phyloP scores from a whole-genome alignment of 2,797 vertebrate genomes.

The Chloroceryle amazona region DNA sequence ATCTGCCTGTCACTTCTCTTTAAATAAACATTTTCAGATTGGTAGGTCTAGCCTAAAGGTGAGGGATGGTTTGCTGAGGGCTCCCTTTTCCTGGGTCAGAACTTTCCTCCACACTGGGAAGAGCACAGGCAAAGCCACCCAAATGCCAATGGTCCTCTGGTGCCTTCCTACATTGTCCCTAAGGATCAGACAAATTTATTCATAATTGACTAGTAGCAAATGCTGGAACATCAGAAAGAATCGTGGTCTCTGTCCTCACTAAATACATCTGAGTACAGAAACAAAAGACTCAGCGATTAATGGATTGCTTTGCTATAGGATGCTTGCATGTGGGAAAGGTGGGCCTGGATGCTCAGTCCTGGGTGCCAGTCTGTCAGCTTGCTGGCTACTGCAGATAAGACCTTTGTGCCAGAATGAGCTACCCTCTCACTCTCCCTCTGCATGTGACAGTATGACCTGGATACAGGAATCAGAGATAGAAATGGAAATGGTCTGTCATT shows the following conservation, averaged over 20 bases:
- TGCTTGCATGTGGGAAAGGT: fast-evolving
- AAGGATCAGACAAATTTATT: not conserved
- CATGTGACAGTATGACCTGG: constrained; percentile 16
- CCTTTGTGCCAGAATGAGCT: not conserved
- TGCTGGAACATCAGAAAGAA: not conserved
- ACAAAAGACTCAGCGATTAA: not conserved
- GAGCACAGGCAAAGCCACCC: not conserved
- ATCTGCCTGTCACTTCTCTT: not conserved
- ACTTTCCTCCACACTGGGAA: not conserved
- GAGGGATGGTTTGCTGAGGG: not conserved
- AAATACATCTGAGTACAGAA: not conserved
- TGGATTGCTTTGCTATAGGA: not conserved
- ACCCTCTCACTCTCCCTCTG: not conserved
- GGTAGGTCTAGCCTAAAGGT: not conserved
- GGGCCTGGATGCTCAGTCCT: not conserved
- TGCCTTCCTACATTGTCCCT: not conserved
- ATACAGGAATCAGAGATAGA: constrained; percentile 15
- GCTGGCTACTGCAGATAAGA: constrained; percentile 24
- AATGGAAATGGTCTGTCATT: constrained; percentile 55
- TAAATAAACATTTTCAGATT: not conserved
- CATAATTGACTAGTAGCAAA: not conserved
- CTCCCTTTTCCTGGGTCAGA: not conserved
- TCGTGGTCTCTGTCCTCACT: not conserved
- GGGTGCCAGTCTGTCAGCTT: not conserved
- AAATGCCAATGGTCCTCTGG: not conserved